Evolutionary conservation across 2,888 invertebrate genomes (phyloP), one percentile per base, ranked within the genome.

Genomic region (Aphidoletes aphidimyza): DNA sequence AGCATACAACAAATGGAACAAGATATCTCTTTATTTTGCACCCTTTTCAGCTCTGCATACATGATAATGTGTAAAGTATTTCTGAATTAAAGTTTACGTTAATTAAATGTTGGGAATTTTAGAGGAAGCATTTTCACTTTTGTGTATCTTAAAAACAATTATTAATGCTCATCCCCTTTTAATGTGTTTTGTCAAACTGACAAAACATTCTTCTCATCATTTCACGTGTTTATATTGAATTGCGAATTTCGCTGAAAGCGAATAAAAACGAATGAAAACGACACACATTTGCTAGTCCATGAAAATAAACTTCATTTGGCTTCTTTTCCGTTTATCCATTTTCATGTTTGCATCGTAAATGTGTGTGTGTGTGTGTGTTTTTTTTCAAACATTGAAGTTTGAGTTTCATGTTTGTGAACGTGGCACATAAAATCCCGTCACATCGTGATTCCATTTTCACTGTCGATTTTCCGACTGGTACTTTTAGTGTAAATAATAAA

Each of bases 271-370:
- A 54, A 54, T 22, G 3, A 1, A 54, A 54, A 54, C 2, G n/a
- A n/a, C 54, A 54, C 26, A 22, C 14, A 26, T 5, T 54, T 14
- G 19, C 30, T 26, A 14, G 30, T 69, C 34, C 2, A 69, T n/a
- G n/a, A 30, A 30, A 14, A 69, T 14, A 0, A 26, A 69, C 69
- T 26, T 69, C 69, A 69, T 69, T 69, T 54, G 11, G 54, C 6
- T 54, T 17, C 17, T 19, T 5, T 54, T n/a, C 3, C 30, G 11
- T 69, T 34, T 69, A 69, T 69, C 69, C 30, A 69, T 69, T 69
- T 30, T 69, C 69, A n/a, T 69, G 69, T 69, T 69, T 69, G 34
- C 69, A 69, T 69, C 69, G 26, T 34, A 69, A 69, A 69, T 34
- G 17, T 34, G 26, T 69, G 69, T 69, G 17, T 69, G 11, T 30